A percentile compares a stretch with the other conserved stretches of the same genome.
Conservation (phyloP, 2,113 vertebrate species). For the Columbina picui region DNA sequence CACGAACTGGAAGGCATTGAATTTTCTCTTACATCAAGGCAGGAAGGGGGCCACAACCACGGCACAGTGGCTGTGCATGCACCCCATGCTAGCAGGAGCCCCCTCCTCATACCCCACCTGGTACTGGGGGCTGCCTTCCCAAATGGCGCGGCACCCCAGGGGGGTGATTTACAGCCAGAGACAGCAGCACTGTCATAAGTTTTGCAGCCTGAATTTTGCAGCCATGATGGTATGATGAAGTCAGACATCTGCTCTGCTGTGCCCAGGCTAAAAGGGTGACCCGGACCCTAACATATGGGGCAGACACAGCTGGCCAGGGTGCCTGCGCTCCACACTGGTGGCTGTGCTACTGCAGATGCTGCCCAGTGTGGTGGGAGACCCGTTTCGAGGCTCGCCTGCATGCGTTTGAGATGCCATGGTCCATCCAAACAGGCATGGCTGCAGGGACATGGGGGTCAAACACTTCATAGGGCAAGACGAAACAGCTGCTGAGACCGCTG, state of each 20-base stretch:
- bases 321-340: not conserved
- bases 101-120: not conserved
- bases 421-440: not conserved
- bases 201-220: not conserved
- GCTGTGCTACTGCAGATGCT: not conserved
- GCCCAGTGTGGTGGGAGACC: not conserved
- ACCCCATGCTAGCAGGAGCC: not conserved
- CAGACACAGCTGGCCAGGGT: not conserved
- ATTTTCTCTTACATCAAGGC: not conserved
- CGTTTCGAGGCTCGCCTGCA: not conserved
- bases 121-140: not conserved
- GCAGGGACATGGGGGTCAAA: not conserved
- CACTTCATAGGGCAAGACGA: not conserved
- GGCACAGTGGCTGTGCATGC: not conserved
- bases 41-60: not conserved
- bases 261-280: not conserved
- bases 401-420: rapidly evolving
- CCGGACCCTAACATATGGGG: rapidly evolving
- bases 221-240: not conserved
- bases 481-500: not conserved
- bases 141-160: not conserved
- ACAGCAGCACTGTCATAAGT: not conserved
- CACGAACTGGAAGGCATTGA: rapidly evolving
- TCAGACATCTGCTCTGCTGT: not conserved
- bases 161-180: not conserved